phyloP scores from a whole-genome alignment of 2,113 vertebrate species.

The Pachyramphus minor region DNA sequence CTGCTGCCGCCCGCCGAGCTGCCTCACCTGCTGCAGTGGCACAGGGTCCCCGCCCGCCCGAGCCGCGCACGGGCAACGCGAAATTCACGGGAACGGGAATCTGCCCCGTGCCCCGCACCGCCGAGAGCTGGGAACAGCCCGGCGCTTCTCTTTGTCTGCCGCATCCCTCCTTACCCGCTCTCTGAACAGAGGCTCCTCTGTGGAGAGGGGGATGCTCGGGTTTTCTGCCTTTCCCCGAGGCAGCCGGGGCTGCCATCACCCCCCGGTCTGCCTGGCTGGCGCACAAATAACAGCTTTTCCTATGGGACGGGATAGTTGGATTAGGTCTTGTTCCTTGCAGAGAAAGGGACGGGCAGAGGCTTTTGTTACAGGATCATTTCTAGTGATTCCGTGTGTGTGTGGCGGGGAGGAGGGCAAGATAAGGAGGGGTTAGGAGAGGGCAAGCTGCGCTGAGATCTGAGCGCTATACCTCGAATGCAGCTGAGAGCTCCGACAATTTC shows the following conservation, averaged over 20 bases:
- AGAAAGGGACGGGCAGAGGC: background rate
- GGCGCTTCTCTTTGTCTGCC: background rate
- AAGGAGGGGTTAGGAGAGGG: background rate
- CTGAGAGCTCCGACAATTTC: background rate
- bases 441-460: background rate
- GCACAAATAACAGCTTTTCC: background rate
- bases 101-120: background rate
- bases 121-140: background rate
- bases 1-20: background rate
- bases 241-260: background rate
- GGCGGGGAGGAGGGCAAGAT: background rate
- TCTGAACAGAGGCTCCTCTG: background rate
- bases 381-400: background rate
- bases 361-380: background rate
- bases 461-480: background rate
- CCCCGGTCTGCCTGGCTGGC: background rate
- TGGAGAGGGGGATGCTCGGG: background rate
- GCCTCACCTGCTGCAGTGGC: background rate
- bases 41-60: fast-evolving
- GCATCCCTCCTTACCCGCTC: background rate
- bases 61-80: background rate
- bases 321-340: background rate
- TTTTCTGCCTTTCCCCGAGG: background rate
- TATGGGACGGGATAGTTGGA: background rate
- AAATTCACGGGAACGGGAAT: no score